phyloP scores from a whole-genome alignment of 2,888 invertebrate genomes.

The Agrilus cyanescens region DNA sequence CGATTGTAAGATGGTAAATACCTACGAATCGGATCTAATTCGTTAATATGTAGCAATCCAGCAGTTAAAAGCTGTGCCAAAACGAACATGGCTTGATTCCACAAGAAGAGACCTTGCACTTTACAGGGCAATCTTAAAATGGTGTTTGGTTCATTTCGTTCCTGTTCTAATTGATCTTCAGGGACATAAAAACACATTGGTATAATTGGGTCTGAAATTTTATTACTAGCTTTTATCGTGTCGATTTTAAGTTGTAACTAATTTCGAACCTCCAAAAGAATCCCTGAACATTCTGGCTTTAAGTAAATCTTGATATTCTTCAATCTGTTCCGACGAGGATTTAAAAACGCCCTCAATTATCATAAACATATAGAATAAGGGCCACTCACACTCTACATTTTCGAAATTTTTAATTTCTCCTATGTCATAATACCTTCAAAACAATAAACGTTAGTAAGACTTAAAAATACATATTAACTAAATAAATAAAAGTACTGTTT shows the following conservation, averaged over 20 bases:
- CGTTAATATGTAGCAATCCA: constrained; percentile 82
- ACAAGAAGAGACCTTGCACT: constrained; percentile 63
- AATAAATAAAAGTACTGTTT: constrained; percentile 34
- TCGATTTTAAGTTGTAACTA: background rate
- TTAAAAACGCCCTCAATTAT: constrained; percentile 92
- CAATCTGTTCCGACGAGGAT: constrained; percentile 78
- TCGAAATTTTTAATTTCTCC: constrained; percentile 95
- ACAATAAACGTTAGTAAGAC: background rate
- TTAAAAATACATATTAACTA: background rate
- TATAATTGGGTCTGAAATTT: constrained; percentile 62
- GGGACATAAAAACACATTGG: constrained; percentile 90
- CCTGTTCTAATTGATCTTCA: constrained; percentile 57
- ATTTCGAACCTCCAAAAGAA: constrained; percentile 56
- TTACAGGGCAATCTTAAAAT: constrained; percentile 28
- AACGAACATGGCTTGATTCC: constrained; percentile 95
- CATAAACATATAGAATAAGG: constrained; percentile 89
- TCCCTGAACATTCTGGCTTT: constrained; percentile 73
- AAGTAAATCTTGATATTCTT: constrained; percentile 78
- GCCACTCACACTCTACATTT: constrained; percentile 96
- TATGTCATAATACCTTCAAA: constrained; percentile 63
- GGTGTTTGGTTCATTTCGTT: constrained; percentile 52
- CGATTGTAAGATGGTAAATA: constrained; percentile 93
- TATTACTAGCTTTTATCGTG: background rate
- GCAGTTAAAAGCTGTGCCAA: constrained; percentile 85
- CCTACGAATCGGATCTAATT: constrained; percentile 88